A percentile compares a stretch with the other conserved stretches of the same genome.
Conservation (phyloP, 1,140 invertebrate species). For the Apis dorsata region DNA sequence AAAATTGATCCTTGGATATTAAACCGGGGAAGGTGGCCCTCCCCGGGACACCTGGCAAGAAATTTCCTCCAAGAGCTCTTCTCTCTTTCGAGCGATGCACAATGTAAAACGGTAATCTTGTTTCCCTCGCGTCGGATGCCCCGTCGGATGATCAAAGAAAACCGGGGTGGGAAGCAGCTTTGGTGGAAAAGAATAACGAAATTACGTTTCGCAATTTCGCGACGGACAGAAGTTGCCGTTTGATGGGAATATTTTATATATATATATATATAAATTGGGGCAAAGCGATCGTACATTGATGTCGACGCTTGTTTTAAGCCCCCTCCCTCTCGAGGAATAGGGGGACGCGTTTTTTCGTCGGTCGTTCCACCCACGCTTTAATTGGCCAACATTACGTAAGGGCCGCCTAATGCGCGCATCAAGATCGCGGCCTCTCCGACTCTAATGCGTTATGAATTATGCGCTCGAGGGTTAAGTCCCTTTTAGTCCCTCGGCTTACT, state of each 20-base stretch:
- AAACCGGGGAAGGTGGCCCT: conserved; percentile 1
- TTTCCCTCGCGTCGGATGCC: conserved; percentile 20
- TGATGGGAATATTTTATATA: neutral
- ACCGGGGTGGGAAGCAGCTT: neutral
- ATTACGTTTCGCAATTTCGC: conserved; percentile 37
- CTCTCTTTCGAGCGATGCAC: neutral
- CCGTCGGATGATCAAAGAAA: conserved; percentile 36
- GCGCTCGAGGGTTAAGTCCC: conserved; percentile 46
- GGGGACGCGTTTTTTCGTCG: neutral
- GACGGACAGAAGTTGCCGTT: neutral
- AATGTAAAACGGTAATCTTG: conserved; percentile 41
- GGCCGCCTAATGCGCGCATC: conserved; percentile 16
- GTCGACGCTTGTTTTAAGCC: too few species aligned
- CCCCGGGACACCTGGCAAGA: neutral
- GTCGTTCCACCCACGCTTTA: neutral
- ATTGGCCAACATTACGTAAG: conserved; percentile 24
- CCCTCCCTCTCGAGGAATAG: too few species aligned
- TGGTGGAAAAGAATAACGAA: conserved; percentile 32
- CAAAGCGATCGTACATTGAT: neutral
- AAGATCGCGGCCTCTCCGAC: conserved; percentile 11
- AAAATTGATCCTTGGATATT: conserved; percentile 25
- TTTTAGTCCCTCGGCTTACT: conserved; percentile 45
- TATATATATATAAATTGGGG: neutral
- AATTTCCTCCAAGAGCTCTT: conserved; percentile 24
- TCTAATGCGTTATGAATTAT: conserved; percentile 55